Conservation (phyloP, 2,113 vertebrate genomes). For the Myiozetetes cayanensis region DNA sequence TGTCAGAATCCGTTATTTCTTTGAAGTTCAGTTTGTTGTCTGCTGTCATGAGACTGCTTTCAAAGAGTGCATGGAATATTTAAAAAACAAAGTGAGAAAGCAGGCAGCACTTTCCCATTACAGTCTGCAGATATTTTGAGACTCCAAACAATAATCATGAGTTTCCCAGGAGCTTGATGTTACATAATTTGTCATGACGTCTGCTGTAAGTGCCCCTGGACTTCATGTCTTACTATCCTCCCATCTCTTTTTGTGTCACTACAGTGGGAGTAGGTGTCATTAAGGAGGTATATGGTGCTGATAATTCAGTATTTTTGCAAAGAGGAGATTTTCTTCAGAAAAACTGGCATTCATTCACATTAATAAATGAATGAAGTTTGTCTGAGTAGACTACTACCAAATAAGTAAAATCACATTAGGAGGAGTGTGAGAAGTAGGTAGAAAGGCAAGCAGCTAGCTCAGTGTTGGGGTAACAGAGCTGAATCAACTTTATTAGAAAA, state of each 20-base stretch:
- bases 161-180: slow-evolving; percentile 27
- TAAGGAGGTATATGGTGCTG: not conserved
- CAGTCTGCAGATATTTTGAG: slow-evolving; percentile 36
- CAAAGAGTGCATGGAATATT: slow-evolving; percentile 47
- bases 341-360: not conserved
- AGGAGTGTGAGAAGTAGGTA: no score
- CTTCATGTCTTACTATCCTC: slow-evolving; percentile 2
- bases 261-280: not conserved
- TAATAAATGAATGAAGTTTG: not conserved
- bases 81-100: slow-evolving; percentile 48
- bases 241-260: not conserved
- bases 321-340: not conserved
- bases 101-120: slow-evolving; percentile 12
- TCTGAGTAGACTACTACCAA: not conserved
- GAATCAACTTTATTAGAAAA: no score
- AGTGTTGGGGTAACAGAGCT: no score
- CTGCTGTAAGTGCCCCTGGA: not conserved
- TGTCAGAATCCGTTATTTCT: slow-evolving; percentile 13
- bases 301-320: not conserved
- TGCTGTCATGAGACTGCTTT: slow-evolving; percentile 51
- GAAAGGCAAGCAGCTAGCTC: no score
- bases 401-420: not conserved
- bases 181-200: slow-evolving; percentile 25
- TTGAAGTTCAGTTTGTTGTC: slow-evolving; percentile 57
- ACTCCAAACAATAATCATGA: slow-evolving; percentile 5